phyloP scores from a whole-genome alignment of 1,140 invertebrate species.

The Drosophila albomicans region DNA sequence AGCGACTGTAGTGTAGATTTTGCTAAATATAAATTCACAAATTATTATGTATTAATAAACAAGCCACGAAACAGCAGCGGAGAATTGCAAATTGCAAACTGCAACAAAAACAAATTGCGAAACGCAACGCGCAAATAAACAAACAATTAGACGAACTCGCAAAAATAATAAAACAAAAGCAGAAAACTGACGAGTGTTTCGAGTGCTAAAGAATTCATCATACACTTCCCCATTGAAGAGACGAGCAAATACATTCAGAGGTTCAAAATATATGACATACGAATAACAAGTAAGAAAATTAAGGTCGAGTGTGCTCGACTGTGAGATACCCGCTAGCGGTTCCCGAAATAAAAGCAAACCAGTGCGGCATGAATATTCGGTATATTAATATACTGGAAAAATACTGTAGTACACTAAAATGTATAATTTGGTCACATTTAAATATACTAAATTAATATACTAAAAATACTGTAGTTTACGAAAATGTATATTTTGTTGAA shows the following conservation, averaged over 20 bases:
- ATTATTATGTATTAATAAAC: slow-evolving; percentile 68
- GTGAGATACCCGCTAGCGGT: too few species aligned
- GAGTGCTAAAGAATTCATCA: background rate
- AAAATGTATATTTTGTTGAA: too few species aligned
- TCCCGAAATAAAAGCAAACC: too few species aligned
- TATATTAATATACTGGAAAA: too few species aligned
- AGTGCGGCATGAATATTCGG: too few species aligned
- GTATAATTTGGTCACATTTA: too few species aligned
- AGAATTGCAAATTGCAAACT: slow-evolving; percentile 18
- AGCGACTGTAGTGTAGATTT: slow-evolving; percentile 2
- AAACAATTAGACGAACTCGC: slow-evolving; percentile 70
- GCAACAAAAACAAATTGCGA: slow-evolving; percentile 50
- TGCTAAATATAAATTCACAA: slow-evolving; percentile 35
- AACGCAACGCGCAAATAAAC: slow-evolving; percentile 72
- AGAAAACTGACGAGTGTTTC: background rate
- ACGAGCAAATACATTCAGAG: background rate
- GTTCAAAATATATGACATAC: background rate
- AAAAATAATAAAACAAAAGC: slow-evolving; percentile 13
- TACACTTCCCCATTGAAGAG: background rate
- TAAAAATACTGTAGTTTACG: too few species aligned
- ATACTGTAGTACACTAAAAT: too few species aligned
- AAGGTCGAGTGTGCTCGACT: too few species aligned
- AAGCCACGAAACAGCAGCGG: slow-evolving; percentile 8
- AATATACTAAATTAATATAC: too few species aligned
- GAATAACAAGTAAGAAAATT: too few species aligned